Percentiles rank a stretch among this genome's conserved stretches.
Evolutionary conservation across 2,797 vertebrate genomes (phyloP).

Genomic region (Gallinago nigripennis): DNA sequence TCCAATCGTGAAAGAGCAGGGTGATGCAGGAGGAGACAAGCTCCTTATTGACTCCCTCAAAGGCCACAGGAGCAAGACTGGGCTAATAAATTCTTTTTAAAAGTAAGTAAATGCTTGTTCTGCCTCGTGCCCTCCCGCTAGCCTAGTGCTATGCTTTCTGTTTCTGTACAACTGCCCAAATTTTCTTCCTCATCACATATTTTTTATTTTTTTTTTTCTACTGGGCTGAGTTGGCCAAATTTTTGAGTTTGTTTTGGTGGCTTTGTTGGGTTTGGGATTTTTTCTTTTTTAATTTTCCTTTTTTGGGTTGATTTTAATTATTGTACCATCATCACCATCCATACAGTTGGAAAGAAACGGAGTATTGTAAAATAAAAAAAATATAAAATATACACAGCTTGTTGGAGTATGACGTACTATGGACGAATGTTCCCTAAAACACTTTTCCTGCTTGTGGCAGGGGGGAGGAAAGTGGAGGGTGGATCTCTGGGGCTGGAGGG

Average conservation of each 20-base stretch:
- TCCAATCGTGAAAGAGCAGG: background rate
- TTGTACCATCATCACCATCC: background rate
- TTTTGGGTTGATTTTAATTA: fast-evolving
- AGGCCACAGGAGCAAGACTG: background rate
- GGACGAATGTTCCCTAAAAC: background rate
- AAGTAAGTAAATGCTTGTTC: background rate
- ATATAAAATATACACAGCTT: background rate
- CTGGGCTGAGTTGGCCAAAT: no score
- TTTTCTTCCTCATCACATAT: background rate
- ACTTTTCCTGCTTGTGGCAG: background rate
- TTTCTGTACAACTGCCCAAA: background rate
- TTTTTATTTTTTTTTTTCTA: background rate
- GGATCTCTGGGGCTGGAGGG: background rate
- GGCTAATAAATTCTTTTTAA: constrained; percentile 1
- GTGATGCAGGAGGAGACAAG: background rate
- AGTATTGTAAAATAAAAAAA: background rate
- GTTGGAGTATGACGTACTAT: fast-evolving
- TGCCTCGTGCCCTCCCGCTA: background rate
- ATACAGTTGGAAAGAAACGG: background rate
- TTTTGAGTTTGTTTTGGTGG: background rate
- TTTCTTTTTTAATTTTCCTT: background rate
- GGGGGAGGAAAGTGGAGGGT: background rate
- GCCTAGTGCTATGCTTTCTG: background rate
- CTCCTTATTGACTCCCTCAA: background rate
- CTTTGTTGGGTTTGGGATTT: background rate